Base-by-base conservation (phyloP, 2,797 vertebrate species). In the Cryptoprocta ferox region DNA sequence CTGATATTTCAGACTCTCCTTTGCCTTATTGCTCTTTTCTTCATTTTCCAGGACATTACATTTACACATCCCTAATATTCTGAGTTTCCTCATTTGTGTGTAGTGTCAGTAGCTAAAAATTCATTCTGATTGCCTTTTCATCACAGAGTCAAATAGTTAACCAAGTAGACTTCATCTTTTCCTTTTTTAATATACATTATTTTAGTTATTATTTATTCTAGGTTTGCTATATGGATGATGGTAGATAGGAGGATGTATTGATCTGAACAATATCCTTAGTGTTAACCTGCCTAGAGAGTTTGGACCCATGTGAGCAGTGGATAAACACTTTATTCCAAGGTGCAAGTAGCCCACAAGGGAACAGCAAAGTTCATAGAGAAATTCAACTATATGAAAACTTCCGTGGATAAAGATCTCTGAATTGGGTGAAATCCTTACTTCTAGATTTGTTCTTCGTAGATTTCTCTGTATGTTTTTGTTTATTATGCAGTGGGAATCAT, bases 311-410 rank as follows among this genome's bases (percentile, higher is more conserved):
- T 8, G 12, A 50, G n/a, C 19, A 82, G 14, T 70, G 30, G 28
- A 68, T 50, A 89, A 50, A 50, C 63, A 70, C 39, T 68, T 84
- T 79, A 93, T 89, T 96, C 71, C 42, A 71, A 86, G 39, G 79
- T 35, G 9, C 9, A 84, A 63, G 42, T 53, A 79, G 61, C 53
- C 59, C 39, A 61, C 28, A 71, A 89, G 71, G 78, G 79, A 71
- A 84, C 83, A 70, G 37, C 45, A 81, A 91, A 82, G n/a, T 61
- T 87, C 45, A 75, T 35, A 81, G 39, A 63, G 35, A 87, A 86
- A 79, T 59, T 86, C 37, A 80, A 70, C 73, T 59, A 35, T 71
- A 50, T 82, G 73, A 56, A 89, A 83, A 70, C 35, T 78, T 42
- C 50, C 6, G 83, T 70, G 24, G 30, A 32, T 32, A 89, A 84